These are phyloP conservation scores for Serranus cabrilla DNA, from an alignment of 2,797 vertebrate species.

Conservation along the genomic window DNA sequence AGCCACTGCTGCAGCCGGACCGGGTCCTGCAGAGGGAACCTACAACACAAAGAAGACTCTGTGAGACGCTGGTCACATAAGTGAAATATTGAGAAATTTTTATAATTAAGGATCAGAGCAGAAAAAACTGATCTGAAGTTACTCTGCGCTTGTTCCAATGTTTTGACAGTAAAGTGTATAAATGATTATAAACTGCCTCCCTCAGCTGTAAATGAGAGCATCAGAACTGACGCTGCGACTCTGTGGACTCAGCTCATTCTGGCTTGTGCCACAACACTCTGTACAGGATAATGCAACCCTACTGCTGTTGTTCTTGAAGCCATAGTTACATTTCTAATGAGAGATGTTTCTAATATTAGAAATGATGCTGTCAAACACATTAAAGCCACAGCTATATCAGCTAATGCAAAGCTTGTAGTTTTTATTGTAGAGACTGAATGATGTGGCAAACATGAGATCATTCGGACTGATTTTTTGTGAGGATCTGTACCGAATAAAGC, in stretches of 20 bases:
- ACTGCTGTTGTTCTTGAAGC: accelerated
- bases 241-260: constrained; percentile 41
- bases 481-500: too few relatives aligned
- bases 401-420: background rate
- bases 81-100: background rate
- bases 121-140: too few relatives aligned
- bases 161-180: background rate
- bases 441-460: too few relatives aligned
- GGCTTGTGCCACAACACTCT: constrained; percentile 2
- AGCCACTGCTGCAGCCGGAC: constrained; percentile 86
- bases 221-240: background rate
- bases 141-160: background rate
- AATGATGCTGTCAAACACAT: background rate
- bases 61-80: background rate
- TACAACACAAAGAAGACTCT: constrained; percentile 23
- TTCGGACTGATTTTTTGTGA: too few relatives aligned
- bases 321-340: background rate
- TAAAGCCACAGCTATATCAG: background rate
- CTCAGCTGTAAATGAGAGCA: background rate
- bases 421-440: background rate
- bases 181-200: background rate
- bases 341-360: background rate
- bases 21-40: constrained; percentile 87
- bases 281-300: background rate
- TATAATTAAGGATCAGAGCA: too few relatives aligned